Percentiles rank a stretch among this genome's conserved stretches.
Evolutionary conservation across 2,797 vertebrate species (phyloP).

Genomic region (Mastacembelus armatus): DNA sequence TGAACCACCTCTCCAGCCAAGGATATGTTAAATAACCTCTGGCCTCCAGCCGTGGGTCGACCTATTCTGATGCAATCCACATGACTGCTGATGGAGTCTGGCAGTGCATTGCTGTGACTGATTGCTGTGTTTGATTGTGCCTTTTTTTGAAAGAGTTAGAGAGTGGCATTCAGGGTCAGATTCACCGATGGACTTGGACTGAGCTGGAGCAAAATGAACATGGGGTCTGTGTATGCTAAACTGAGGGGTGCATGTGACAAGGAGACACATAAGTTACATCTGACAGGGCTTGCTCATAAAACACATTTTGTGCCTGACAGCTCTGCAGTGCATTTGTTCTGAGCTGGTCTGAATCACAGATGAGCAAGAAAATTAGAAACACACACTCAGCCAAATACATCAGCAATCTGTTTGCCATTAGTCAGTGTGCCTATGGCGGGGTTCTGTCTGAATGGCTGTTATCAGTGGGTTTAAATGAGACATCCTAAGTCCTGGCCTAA

Average conservation of each 20-base stretch:
- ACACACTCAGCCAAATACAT: constrained; percentile 19
- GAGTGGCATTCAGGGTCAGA: constrained; percentile 32
- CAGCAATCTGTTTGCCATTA: constrained; percentile 61
- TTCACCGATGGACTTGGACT: constrained; percentile 37
- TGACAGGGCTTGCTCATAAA: neutral
- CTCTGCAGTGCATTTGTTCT: constrained; percentile 28
- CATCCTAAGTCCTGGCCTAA: constrained; percentile 16
- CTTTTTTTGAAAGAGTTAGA: constrained; percentile 21
- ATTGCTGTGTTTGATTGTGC: constrained; percentile 45
- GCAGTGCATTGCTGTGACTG: constrained; percentile 54
- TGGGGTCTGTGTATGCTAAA: neutral
- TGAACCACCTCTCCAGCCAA: constrained; percentile 30
- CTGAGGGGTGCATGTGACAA: too few relatives aligned
- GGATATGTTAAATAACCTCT: constrained; percentile 67
- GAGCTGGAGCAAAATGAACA: neutral
- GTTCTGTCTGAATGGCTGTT: constrained; percentile 50
- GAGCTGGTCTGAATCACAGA: constrained; percentile 50
- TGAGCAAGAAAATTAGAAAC: constrained; percentile 29
- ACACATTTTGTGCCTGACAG: constrained; percentile 12
- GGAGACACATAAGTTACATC: neutral
- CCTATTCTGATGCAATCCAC: constrained; percentile 68
- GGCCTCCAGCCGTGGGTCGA: constrained; percentile 37
- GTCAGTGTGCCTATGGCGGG: constrained; percentile 57
- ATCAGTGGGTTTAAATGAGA: constrained; percentile 23
- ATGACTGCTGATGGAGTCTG: constrained; percentile 46